These are phyloP conservation scores for Athene noctua DNA, from an alignment of 2,113 vertebrate genomes.

Conservation along the genomic window DNA sequence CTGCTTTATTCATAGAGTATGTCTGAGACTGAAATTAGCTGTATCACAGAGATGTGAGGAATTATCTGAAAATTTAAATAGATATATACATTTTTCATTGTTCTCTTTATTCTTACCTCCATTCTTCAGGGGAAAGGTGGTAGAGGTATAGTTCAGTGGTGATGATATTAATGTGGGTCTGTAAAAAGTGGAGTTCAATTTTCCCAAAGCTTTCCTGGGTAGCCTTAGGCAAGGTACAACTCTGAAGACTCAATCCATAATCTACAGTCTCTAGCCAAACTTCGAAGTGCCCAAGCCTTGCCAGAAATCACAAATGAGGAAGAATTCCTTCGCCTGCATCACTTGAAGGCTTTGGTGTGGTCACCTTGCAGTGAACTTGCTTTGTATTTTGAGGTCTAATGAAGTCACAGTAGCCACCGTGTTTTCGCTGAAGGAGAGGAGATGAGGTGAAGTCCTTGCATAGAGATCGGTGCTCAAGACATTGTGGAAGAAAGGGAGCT, in stretches of 20 bases:
- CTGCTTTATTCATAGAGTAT: not conserved
- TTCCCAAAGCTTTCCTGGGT: not conserved
- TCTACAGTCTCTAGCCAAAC: not conserved
- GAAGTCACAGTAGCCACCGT: not conserved
- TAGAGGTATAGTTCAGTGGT: not conserved
- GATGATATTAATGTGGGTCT: not conserved
- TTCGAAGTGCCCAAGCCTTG: rapidly evolving
- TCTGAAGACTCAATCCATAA: not conserved
- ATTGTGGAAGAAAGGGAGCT: not conserved
- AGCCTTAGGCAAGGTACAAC: not conserved
- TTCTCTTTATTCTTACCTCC: not conserved
- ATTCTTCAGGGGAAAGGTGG: not conserved
- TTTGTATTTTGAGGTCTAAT: not conserved
- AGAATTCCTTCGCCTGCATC: not conserved
- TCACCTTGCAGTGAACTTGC: not conserved
- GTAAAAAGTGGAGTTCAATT: not conserved
- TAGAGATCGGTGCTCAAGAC: not conserved
- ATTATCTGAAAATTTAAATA: not conserved
- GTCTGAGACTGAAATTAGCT: not conserved
- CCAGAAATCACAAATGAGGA: not conserved
- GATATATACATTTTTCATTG: not conserved
- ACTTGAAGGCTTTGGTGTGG: not conserved
- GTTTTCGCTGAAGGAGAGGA: not conserved
- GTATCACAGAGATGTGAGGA: not conserved
- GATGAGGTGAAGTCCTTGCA: not conserved